These are phyloP conservation scores for Platycheirus albimanus DNA, from an alignment of 2,888 invertebrate genomes.

Conservation along the genomic window DNA sequence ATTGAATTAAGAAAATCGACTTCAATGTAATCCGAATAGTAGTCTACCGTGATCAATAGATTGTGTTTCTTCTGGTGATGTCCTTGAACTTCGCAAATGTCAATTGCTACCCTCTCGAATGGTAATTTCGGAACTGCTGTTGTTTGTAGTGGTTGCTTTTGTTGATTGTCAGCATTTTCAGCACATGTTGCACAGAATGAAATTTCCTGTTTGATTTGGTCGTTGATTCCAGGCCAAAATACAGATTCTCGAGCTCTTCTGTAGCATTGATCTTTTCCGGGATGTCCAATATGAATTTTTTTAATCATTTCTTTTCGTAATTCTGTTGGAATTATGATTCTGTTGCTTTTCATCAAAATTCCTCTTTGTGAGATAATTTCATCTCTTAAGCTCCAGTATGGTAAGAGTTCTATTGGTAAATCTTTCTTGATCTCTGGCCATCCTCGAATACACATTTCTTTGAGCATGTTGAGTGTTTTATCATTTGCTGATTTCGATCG, in stretches of 20 bases:
- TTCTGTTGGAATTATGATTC: not conserved
- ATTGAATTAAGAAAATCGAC: not conserved
- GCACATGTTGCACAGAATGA: not conserved
- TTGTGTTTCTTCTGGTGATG: slow-evolving; percentile 7
- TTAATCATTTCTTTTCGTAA: not conserved
- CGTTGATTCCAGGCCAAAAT: slow-evolving; percentile 2
- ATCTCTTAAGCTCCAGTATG: not conserved
- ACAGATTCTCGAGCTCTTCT: not conserved
- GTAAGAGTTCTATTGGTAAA: too few relatives aligned
- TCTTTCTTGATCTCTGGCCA: too few relatives aligned
- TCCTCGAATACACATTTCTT: slow-evolving; percentile 1
- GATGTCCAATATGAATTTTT: not conserved
- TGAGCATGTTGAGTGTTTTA: not conserved
- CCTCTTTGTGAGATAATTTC: not conserved
- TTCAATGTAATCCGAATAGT: slow-evolving; percentile 4
- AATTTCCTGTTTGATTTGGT: not conserved
- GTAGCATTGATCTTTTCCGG: slow-evolving; percentile 4
- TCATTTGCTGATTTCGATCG: not conserved
- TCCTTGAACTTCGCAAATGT: slow-evolving; percentile 7
- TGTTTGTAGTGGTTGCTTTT: too few relatives aligned
- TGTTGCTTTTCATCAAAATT: not conserved
- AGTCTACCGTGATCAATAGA: slow-evolving; percentile 5
- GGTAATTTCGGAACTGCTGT: not conserved
- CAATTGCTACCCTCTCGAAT: not conserved
- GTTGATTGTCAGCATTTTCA: not conserved